A percentile compares a stretch with the other conserved stretches of the same genome.
These are phyloP conservation scores for Dicyrtoma fusca DNA, from an alignment of 2,888 invertebrate species.

Conservation along the genomic window DNA sequence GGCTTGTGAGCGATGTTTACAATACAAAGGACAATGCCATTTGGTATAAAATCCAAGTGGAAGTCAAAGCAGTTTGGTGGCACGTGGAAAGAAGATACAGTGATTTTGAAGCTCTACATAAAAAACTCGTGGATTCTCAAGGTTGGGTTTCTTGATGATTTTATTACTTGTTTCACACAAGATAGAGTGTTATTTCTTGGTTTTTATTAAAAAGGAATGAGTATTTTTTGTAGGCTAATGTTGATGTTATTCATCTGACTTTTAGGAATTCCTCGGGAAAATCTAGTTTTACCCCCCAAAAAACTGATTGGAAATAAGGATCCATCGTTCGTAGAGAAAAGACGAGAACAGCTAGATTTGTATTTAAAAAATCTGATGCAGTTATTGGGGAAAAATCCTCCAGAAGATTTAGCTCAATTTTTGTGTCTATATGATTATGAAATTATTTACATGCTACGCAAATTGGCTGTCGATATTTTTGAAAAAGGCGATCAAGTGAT, in stretches of 20 bases:
- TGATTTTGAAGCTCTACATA: conserved; percentile 86
- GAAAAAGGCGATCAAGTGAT: conserved; percentile 73
- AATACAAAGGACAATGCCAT: conserved; percentile 54
- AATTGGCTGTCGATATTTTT: conserved; percentile 77
- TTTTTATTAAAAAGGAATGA: not conserved
- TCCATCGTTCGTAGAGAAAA: conserved; percentile 81
- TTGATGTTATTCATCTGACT: not conserved
- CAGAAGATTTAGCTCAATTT: conserved; percentile 79
- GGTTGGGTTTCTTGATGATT: no score
- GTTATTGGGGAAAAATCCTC: conserved; percentile 70
- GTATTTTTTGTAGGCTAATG: not conserved
- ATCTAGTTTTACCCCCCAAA: conserved; percentile 79
- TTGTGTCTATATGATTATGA: conserved; percentile 88
- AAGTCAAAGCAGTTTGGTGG: conserved; percentile 70
- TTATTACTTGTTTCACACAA: not conserved
- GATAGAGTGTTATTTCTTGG: not conserved
- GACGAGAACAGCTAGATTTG: conserved; percentile 76
- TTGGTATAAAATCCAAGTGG: conserved; percentile 55
- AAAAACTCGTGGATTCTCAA: conserved; percentile 77
- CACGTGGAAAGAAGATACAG: conserved; percentile 82
- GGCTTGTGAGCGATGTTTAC: conserved; percentile 48
- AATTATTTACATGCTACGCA: conserved; percentile 81
- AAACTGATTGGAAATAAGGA: conserved; percentile 89
- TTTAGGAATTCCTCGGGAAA: conserved; percentile 53
- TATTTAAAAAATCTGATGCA: conserved; percentile 79